These are phyloP conservation scores for Mionectes olivaceus DNA, from an alignment of 2,797 vertebrate genomes.

Conservation along the genomic window DNA sequence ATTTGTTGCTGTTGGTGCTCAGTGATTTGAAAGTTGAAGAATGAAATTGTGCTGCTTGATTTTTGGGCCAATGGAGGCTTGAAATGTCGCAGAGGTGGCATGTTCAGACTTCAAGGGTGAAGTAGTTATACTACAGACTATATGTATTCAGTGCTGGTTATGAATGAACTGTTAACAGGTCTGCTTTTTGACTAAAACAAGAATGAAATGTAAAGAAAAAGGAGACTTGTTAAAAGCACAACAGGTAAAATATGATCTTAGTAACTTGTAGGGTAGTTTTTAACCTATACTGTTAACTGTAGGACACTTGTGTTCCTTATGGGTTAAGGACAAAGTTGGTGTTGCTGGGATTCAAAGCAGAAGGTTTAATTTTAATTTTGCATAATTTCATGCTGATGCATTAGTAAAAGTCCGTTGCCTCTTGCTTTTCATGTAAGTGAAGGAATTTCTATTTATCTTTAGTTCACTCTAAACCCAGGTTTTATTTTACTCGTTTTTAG, in stretches of 20 bases:
- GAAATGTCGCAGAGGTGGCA: not conserved
- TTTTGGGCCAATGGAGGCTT: not conserved
- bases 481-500: not conserved
- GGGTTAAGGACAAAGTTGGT: not conserved
- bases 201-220: not conserved
- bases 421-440: not conserved
- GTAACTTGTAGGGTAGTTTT: not conserved
- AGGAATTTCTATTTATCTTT: not conserved
- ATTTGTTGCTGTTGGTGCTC: not conserved
- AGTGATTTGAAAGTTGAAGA: not conserved
- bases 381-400: not conserved
- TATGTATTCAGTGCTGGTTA: not conserved
- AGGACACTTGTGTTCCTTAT: not conserved
- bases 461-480: not conserved
- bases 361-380: not conserved
- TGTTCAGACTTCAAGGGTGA: not conserved
- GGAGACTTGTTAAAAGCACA: not conserved
- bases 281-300: not conserved
- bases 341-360: not conserved
- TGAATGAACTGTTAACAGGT: not conserved
- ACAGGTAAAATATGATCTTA: not conserved
- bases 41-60: not conserved
- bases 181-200: not conserved
- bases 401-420: not conserved
- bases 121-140: not conserved